These are phyloP conservation scores for Ryuthela nishihirai DNA, from an alignment of 2,888 invertebrate genomes.

Conservation along the genomic window DNA sequence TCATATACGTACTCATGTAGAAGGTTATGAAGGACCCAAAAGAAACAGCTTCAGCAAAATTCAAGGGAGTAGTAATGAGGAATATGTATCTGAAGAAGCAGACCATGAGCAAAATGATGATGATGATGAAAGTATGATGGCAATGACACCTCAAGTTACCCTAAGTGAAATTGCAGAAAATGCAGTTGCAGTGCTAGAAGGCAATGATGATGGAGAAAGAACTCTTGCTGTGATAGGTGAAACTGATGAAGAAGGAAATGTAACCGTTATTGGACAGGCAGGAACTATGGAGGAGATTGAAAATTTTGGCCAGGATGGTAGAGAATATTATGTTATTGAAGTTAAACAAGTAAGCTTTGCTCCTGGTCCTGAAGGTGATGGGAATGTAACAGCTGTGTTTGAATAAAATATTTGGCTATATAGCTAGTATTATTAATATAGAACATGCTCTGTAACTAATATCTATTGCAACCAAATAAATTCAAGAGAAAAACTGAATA, in stretches of 20 bases:
- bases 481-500: too few species aligned
- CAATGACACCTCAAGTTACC: slow-evolving; percentile 15
- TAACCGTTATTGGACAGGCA: slow-evolving; percentile 25
- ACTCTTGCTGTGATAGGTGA: slow-evolving; percentile 26
- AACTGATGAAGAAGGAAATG: slow-evolving; percentile 26
- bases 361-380: slow-evolving; percentile 10
- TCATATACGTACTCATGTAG: slow-evolving; percentile 18
- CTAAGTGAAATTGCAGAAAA: slow-evolving; percentile 22
- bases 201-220: too few species aligned
- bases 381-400: slow-evolving; percentile 14
- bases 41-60: slow-evolving; percentile 22
- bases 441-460: too few species aligned
- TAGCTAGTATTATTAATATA: too few species aligned
- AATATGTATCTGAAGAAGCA: too few species aligned
- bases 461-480: too few species aligned
- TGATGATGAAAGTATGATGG: slow-evolving; percentile 9
- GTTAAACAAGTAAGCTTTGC: too few species aligned
- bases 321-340: slow-evolving; percentile 33
- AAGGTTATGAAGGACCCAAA: slow-evolving; percentile 16
- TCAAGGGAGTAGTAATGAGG: slow-evolving; percentile 2
- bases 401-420: slow-evolving; percentile 9
- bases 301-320: slow-evolving; percentile 21
- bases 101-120: slow-evolving; percentile 20
- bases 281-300: slow-evolving; percentile 29
- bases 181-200: too few species aligned